phyloP scores from a whole-genome alignment of 2,797 vertebrate species.

The Coluber constrictor region DNA sequence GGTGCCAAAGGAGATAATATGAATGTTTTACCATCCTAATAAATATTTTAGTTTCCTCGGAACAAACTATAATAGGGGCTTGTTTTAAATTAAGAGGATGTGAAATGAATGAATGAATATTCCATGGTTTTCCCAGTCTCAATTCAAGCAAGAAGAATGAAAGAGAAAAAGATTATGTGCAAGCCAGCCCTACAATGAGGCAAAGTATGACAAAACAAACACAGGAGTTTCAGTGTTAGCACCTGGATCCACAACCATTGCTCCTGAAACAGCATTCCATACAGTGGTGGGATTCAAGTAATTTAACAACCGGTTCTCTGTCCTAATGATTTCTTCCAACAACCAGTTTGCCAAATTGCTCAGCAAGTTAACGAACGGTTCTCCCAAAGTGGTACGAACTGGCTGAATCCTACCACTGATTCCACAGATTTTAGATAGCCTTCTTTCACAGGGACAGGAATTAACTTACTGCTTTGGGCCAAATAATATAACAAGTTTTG shows the following conservation, averaged over 20 bases:
- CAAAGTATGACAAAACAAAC: not conserved
- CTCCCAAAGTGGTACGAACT: no score
- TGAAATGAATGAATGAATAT: not conserved
- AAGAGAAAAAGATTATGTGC: not conserved
- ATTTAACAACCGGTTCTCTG: no score
- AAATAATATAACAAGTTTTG: not conserved
- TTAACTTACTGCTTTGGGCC: not conserved
- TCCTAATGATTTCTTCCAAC: no score
- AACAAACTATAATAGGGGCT: not conserved
- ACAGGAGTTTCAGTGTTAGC: not conserved
- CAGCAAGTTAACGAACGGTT: no score
- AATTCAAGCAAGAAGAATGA: not conserved
- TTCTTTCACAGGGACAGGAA: not conserved
- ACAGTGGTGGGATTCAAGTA: no score
- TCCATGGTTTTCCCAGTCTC: not conserved
- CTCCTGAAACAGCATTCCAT: not conserved
- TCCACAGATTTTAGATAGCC: not conserved
- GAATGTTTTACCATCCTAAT: not conserved
- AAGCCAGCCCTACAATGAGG: not conserved
- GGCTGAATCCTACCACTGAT: no score
- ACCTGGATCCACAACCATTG: not conserved
- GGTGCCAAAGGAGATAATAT: not conserved
- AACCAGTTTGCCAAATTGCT: no score
- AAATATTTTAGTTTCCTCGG: not conserved
- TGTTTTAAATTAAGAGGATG: not conserved